A percentile compares a stretch with the other conserved stretches of the same genome.
phyloP scores from a whole-genome alignment of 1,140 invertebrate genomes.

The Caenorhabditis remanei region DNA sequence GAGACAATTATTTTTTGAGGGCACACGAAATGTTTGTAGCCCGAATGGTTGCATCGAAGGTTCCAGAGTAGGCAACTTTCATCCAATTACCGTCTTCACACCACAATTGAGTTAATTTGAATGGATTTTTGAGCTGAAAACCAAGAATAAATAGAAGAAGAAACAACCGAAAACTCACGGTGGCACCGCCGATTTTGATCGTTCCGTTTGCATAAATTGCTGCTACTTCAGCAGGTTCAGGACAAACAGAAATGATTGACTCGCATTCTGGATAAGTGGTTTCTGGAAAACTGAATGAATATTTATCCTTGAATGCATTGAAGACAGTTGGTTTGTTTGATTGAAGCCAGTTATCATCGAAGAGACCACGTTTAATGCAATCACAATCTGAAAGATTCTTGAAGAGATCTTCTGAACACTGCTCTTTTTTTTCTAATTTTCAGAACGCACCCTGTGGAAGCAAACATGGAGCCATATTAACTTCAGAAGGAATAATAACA shows the following conservation, averaged over 20 bases:
- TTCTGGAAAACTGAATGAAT: neutral
- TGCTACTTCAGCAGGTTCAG: neutral
- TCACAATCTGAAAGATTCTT: neutral
- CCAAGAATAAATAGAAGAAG: neutral
- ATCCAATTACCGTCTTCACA: too few species aligned
- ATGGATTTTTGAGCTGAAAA: neutral
- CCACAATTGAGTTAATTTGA: too few species aligned
- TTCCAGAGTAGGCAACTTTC: too few species aligned
- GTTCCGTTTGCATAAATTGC: neutral
- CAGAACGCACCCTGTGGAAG: neutral
- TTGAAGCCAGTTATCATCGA: neutral
- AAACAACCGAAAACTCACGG: neutral
- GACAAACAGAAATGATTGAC: neutral
- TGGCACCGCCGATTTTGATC: neutral
- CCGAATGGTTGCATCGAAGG: neutral
- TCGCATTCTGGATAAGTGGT: conserved; percentile 5
- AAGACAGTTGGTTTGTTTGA: neutral
- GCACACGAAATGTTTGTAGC: neutral
- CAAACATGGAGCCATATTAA: neutral
- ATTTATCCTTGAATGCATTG: neutral
- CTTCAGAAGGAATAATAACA: neutral
- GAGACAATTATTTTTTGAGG: conserved; percentile 2
- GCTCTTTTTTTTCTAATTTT: too few species aligned
- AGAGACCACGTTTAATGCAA: neutral
- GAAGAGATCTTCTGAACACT: neutral